Conservation (phyloP, 1,140 invertebrate genomes). For the Ceratina japonica region DNA sequence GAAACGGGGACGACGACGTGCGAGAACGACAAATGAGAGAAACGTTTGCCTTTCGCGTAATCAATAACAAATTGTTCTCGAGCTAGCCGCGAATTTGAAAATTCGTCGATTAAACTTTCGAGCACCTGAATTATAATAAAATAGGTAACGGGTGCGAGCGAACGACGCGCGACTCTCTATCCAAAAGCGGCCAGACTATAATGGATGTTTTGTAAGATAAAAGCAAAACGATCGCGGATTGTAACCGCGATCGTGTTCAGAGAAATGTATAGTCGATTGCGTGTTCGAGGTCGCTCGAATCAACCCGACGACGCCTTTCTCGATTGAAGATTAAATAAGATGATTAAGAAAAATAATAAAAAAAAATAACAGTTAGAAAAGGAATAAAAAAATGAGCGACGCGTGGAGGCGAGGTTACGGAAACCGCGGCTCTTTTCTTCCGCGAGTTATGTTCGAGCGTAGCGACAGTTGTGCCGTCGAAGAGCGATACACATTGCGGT, state of each 20-base stretch:
- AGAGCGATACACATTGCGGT: slow-evolving; percentile 31
- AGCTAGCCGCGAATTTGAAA: slow-evolving; percentile 13
- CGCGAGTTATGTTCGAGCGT: slow-evolving; percentile 46
- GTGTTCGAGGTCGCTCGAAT: slow-evolving; percentile 43
- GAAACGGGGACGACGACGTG: neutral
- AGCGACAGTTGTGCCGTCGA: slow-evolving; percentile 39
- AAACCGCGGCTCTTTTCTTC: slow-evolving; percentile 60
- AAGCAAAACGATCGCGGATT: slow-evolving; percentile 54
- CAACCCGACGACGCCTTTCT: slow-evolving; percentile 54
- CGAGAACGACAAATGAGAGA: neutral
- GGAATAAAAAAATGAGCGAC: slow-evolving; percentile 52
- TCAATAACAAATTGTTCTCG: slow-evolving; percentile 30
- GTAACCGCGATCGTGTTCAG: slow-evolving; percentile 49
- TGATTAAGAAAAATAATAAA: slow-evolving; percentile 19
- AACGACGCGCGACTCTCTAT: slow-evolving; percentile 55
- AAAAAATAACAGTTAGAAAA: slow-evolving; percentile 41
- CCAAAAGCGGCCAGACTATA: slow-evolving; percentile 73
- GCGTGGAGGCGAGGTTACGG: slow-evolving; percentile 48
- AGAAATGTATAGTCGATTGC: slow-evolving; percentile 58
- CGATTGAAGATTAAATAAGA: slow-evolving; percentile 14
- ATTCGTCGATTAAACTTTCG: slow-evolving; percentile 20
- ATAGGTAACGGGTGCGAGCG: neutral
- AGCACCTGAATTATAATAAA: neutral
- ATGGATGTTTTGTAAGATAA: slow-evolving; percentile 78
- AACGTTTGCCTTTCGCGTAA: slow-evolving; percentile 35